A percentile compares a stretch with the other conserved stretches of the same genome.
These are phyloP conservation scores for Troides helena DNA, from an alignment of 2,888 invertebrate genomes.

Conservation along the genomic window DNA sequence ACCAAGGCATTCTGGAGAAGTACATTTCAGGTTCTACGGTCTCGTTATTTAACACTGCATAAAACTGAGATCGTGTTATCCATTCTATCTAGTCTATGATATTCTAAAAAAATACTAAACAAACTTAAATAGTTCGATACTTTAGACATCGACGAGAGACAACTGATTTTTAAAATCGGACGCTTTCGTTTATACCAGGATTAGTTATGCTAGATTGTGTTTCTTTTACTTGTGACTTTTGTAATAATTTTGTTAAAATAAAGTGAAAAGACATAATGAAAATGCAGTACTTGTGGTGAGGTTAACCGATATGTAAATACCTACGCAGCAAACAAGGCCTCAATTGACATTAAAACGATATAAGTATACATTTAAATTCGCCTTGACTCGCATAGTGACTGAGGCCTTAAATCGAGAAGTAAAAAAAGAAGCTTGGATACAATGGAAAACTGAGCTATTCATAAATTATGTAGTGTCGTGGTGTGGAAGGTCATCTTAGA, in stretches of 20 bases:
- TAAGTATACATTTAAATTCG: conserved; percentile 54
- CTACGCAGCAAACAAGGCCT: conserved; percentile 62
- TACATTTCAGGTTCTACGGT: no score
- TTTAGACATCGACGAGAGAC: conserved; percentile 17
- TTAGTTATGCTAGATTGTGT: background rate
- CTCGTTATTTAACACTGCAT: no score
- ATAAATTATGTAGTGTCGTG: conserved; percentile 46
- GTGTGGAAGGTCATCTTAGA: conserved; percentile 31
- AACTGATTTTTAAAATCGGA: background rate
- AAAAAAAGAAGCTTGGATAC: conserved; percentile 61
- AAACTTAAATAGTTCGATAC: conserved; percentile 3
- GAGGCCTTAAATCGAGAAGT: conserved; percentile 47
- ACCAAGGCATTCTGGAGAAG: no score
- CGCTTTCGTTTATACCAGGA: background rate
- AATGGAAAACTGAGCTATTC: conserved; percentile 55
- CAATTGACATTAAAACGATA: conserved; percentile 53
- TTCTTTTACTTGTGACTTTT: conserved; percentile 7
- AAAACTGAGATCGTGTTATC: no score
- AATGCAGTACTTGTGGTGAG: conserved; percentile 38
- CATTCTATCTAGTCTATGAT: no score
- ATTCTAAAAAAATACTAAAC: no score
- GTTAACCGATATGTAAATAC: conserved; percentile 64
- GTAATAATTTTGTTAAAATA: conserved; percentile 12
- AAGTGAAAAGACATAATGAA: conserved; percentile 1
- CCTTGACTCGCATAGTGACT: conserved; percentile 65